Percentiles rank a stretch among this genome's conserved stretches.
Conservation (phyloP, 1,140 invertebrate genomes). For the Oscheius sp. region DNA sequence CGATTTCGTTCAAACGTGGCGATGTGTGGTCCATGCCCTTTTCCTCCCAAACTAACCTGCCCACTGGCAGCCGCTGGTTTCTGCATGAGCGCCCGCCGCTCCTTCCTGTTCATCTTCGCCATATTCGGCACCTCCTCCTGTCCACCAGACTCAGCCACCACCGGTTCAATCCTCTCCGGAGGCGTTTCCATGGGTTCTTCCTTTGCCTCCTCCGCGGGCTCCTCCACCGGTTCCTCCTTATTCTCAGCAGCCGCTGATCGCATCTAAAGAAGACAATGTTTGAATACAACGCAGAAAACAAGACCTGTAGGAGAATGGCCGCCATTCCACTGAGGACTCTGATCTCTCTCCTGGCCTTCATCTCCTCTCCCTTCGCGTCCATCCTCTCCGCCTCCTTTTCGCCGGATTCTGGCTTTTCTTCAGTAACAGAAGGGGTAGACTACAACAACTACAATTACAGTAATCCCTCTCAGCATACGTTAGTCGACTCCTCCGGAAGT, state of each 20-base stretch:
- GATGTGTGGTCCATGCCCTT: background rate
- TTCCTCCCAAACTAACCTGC: too few species aligned
- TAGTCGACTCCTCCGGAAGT: too few species aligned
- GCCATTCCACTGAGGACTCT: conserved; percentile 15
- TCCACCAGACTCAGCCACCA: too few species aligned
- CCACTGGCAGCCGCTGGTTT: too few species aligned
- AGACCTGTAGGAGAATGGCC: background rate
- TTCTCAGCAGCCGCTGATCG: background rate
- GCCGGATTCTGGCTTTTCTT: background rate
- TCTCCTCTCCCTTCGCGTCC: conserved; percentile 2
- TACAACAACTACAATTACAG: too few species aligned
- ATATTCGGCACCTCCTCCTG: too few species aligned
- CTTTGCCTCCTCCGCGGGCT: background rate
- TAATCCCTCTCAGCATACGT: too few species aligned
- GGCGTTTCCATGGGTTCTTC: background rate
- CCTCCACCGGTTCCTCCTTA: background rate
- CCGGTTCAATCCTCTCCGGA: too few species aligned
- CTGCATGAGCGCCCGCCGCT: conserved; percentile 5
- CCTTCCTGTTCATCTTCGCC: conserved; percentile 20
- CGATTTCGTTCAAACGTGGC: background rate
- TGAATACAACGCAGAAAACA: background rate
- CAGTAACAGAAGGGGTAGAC: too few species aligned
- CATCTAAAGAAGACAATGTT: background rate
- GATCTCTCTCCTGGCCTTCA: background rate
- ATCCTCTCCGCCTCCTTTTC: background rate